A percentile compares a stretch with the other conserved stretches of the same genome.
Evolutionary conservation across 2,113 vertebrate species (phyloP).

Genomic region (Brachionichthys hirsutus): DNA sequence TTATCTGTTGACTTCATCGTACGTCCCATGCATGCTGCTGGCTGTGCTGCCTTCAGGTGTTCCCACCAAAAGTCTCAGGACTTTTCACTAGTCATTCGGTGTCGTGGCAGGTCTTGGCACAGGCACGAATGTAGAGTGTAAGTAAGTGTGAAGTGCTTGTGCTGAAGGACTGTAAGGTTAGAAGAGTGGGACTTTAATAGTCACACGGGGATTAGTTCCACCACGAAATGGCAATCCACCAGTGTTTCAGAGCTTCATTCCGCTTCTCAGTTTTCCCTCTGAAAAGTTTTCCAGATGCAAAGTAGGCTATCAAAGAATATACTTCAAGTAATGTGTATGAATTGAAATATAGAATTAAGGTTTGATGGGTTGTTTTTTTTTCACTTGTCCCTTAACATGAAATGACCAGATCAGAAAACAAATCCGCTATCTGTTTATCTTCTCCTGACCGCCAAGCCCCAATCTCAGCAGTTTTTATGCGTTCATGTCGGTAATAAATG

Average conservation of each 20-base stretch:
- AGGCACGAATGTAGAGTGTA: neutral
- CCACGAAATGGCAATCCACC: constrained; percentile 25
- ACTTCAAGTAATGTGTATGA: too few species aligned
- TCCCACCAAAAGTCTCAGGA: too few species aligned
- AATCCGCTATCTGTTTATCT: constrained; percentile 19
- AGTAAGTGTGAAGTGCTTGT: too few species aligned
- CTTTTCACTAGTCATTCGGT: too few species aligned
- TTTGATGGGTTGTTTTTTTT: too few species aligned
- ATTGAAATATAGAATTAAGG: neutral
- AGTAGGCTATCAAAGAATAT: constrained; percentile 9
- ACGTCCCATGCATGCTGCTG: too few species aligned
- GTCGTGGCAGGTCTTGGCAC: too few species aligned
- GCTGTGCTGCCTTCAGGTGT: neutral
- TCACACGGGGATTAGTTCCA: constrained; percentile 35
- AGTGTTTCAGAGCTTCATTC: constrained; percentile 38
- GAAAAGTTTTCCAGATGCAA: constrained; percentile 40
- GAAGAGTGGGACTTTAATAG: constrained; percentile 7
- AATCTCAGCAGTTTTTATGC: constrained; percentile 41
- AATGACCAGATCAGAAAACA: constrained; percentile 2
- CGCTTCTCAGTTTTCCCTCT: constrained; percentile 21
- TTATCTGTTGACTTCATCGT: neutral
- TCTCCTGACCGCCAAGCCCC: constrained; percentile 30
- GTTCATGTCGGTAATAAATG: constrained; percentile 23
- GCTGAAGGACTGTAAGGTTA: constrained; percentile 3
- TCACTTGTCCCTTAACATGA: neutral